Evolutionary conservation across 1,140 invertebrate species (phyloP).

Genomic region (Bombus difficillimus): DNA sequence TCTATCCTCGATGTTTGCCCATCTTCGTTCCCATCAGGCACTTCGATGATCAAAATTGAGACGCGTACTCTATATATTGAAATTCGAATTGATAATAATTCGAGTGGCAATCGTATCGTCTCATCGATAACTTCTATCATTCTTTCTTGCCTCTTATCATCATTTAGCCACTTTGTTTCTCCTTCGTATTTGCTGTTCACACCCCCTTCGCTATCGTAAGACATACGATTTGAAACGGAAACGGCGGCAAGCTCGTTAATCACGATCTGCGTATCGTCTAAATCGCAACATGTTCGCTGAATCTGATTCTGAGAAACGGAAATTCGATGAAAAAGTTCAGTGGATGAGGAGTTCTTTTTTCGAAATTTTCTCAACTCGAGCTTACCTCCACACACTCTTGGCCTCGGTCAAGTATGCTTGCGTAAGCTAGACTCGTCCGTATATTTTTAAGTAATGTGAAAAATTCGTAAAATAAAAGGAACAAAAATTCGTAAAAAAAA

Average conservation of each 20-base stretch:
- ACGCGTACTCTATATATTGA: background rate
- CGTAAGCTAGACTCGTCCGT: constrained; percentile 69
- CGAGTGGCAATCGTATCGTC: constrained; percentile 22
- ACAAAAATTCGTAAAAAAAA: constrained; percentile 51
- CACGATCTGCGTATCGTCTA: background rate
- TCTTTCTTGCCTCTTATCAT: constrained; percentile 13
- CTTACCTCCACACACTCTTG: constrained; percentile 61
- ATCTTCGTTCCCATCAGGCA: background rate
- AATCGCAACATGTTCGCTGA: background rate
- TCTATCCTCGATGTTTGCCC: background rate
- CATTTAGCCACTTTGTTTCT: background rate
- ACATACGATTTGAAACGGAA: constrained; percentile 10
- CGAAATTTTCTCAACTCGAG: constrained; percentile 12
- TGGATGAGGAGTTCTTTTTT: background rate
- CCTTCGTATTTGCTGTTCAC: constrained; percentile 2
- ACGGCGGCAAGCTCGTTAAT: background rate
- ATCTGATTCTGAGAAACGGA: background rate
- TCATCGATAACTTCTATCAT: constrained; percentile 18
- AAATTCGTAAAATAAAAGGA: constrained; percentile 60
- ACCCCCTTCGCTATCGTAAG: constrained; percentile 1
- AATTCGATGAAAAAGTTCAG: background rate
- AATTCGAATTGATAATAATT: constrained; percentile 33
- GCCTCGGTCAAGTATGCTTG: constrained; percentile 61
- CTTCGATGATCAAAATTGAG: background rate
- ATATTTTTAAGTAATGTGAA: constrained; percentile 70